These are phyloP conservation scores for Ctenosaura bakeri DNA, from an alignment of 2,797 vertebrate genomes.

Conservation along the genomic window DNA sequence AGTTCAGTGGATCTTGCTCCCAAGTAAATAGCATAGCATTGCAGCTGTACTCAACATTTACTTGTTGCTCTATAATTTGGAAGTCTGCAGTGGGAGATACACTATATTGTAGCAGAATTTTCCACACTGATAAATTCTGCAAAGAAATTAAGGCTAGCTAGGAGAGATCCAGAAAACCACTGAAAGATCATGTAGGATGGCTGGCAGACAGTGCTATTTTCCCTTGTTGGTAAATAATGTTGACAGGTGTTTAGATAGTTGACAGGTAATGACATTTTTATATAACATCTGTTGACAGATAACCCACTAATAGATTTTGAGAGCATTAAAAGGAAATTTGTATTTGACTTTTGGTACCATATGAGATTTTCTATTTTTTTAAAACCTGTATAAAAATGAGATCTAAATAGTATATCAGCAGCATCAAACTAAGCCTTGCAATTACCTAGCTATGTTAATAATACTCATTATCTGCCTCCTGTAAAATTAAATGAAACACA, in stretches of 20 bases:
- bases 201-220: neutral
- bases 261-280: neutral
- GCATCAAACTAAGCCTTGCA: neutral
- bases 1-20: neutral
- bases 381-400: neutral
- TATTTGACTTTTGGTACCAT: neutral
- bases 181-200: neutral
- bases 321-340: neutral
- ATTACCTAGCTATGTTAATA: neutral
- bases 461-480: neutral
- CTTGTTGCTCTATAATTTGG: neutral
- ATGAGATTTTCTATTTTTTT: neutral
- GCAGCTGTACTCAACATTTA: neutral
- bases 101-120: neutral
- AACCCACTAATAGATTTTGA: neutral
- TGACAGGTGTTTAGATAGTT: neutral
- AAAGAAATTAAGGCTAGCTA: neutral
- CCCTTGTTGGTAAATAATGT: too few species aligned
- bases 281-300: neutral
- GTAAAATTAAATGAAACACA: neutral
- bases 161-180: neutral
- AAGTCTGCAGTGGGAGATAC: neutral
- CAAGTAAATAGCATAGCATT: neutral
- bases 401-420: neutral
- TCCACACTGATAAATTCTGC: too few species aligned